phyloP scores from a whole-genome alignment of 1,140 invertebrate species.

The Parapsyche elsis region DNA sequence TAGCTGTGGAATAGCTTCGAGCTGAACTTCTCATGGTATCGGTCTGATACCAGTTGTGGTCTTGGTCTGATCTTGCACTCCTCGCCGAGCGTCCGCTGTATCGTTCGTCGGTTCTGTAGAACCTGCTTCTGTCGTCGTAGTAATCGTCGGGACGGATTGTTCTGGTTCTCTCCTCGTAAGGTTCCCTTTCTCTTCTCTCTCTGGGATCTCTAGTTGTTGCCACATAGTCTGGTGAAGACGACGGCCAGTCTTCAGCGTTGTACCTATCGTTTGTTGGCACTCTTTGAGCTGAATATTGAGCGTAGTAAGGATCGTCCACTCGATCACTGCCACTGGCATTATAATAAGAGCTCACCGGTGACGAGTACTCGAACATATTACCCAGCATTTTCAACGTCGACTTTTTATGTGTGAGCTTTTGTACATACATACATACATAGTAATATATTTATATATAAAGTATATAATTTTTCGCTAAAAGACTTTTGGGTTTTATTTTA shows the following conservation, averaged over 20 bases:
- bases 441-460: neutral
- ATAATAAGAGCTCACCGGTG: constrained; percentile 54
- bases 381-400: constrained; percentile 41
- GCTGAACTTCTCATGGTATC: constrained; percentile 49
- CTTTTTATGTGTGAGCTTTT: neutral
- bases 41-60: constrained; percentile 53
- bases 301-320: constrained; percentile 51
- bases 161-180: constrained; percentile 55
- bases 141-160: constrained; percentile 56
- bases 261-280: constrained; percentile 47
- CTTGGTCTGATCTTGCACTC: constrained; percentile 51
- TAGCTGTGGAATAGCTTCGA: constrained; percentile 40
- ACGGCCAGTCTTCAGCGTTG: constrained; percentile 49
- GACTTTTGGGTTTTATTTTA: neutral
- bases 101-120: constrained; percentile 52
- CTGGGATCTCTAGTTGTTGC: constrained; percentile 39
- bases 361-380: constrained; percentile 55
- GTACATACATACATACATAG: neutral
- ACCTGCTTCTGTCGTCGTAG: constrained; percentile 51
- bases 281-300: constrained; percentile 47
- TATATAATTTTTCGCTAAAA: too few relatives aligned
- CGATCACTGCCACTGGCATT: constrained; percentile 50
- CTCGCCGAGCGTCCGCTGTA: constrained; percentile 50
- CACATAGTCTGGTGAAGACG: constrained; percentile 50
- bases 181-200: constrained; percentile 47